Evolutionary conservation across 35 echinoderm and acorn worm species (phyloP).

Genomic region (Apostichopus japonicus): DNA sequence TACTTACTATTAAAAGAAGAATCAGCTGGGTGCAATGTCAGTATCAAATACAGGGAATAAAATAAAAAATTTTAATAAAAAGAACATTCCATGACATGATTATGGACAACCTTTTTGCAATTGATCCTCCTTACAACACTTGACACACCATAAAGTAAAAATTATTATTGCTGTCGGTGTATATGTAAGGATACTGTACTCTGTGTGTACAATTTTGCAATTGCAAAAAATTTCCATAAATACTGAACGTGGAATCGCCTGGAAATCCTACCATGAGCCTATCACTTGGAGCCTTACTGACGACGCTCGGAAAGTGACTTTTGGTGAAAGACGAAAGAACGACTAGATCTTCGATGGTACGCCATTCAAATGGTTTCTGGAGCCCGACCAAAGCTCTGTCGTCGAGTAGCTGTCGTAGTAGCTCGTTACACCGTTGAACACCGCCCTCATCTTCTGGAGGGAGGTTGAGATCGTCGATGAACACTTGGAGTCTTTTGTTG

Average conservation of each 20-base stretch:
- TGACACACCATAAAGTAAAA: no score
- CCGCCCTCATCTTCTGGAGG: constrained; percentile 87
- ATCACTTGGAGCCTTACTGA: constrained; percentile 67
- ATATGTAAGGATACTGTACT: no score
- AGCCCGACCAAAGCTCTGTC: constrained; percentile 83
- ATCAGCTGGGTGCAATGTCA: no score
- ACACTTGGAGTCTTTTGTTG: constrained; percentile 96
- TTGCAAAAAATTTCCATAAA: not conserved
- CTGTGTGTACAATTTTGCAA: no score
- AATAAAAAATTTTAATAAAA: no score
- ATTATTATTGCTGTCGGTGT: no score
- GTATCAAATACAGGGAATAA: no score
- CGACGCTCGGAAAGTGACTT: constrained; percentile 73
- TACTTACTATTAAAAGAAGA: no score
- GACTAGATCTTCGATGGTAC: constrained; percentile 89
- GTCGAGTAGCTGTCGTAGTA: constrained; percentile 89
- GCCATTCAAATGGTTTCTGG: constrained; percentile 98
- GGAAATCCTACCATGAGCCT: constrained; percentile 77
- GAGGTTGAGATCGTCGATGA: constrained; percentile 96
- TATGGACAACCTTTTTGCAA: no score
- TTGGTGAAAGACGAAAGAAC: constrained; percentile 71
- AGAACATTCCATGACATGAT: no score
- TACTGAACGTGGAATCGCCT: not conserved
- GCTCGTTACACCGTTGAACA: constrained; percentile 85
- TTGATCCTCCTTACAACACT: no score